A percentile compares a stretch with the other conserved stretches of the same genome.
Conservation (phyloP, 2,888 invertebrate species). For the Drosophila mimica region DNA sequence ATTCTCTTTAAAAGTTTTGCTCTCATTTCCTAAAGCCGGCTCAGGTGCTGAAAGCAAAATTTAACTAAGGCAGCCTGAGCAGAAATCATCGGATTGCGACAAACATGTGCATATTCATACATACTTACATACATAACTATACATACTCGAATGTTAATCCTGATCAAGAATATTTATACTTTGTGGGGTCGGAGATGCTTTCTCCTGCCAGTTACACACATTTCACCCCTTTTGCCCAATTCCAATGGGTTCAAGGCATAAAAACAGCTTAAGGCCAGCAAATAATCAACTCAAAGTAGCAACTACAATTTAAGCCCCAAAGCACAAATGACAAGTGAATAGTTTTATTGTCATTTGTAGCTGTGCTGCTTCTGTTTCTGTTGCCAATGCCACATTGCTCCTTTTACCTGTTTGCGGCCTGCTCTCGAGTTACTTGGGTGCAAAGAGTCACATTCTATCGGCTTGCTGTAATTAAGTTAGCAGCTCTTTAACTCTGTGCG, state of each 20-base stretch:
- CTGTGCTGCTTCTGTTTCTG: background rate
- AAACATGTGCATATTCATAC: background rate
- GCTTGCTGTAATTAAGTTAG: conserved; percentile 44
- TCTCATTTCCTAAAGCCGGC: too few relatives aligned
- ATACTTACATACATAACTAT: too few relatives aligned
- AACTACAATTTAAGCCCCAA: background rate
- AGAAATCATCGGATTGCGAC: background rate
- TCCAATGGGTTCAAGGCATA: background rate
- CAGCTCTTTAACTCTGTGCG: background rate
- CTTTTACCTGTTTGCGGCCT: background rate
- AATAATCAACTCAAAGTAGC: background rate
- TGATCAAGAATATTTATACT: background rate
- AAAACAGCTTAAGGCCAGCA: background rate
- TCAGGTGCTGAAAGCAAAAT: too few relatives aligned
- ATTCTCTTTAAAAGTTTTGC: background rate
- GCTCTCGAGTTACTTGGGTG: background rate
- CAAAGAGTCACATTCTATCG: background rate
- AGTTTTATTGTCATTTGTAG: background rate
- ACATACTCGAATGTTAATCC: background rate
- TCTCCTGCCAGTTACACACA: background rate
- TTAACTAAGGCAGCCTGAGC: too few relatives aligned
- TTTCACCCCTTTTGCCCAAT: background rate
- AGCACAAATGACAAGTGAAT: background rate
- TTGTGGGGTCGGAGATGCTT: background rate
- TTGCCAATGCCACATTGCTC: background rate